Base-by-base conservation (phyloP, 2,888 invertebrate species). In the Tholera decimalis region DNA sequence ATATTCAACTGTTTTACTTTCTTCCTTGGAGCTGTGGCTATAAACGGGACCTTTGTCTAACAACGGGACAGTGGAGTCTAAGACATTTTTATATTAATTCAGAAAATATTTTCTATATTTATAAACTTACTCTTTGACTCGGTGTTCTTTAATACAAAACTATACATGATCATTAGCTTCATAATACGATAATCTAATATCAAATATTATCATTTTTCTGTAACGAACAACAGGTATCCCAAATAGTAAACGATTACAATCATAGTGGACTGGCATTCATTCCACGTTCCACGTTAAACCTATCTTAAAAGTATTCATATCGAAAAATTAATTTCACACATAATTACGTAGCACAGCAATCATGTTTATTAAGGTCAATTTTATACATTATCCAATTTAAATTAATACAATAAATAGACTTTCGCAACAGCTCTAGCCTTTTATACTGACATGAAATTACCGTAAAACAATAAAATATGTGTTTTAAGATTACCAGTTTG, bases 321-420 rank as follows among this genome's bases (percentile, higher is more conserved):
- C 43, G 61, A 73, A 76, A 82, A 80, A 58, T 57, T 76, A 70
- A 82, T 80, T 82, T 80, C 62, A 79, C 77, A 65, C 65, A 59
- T 66, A 77, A 77, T 79, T 59, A 62, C 47, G 33, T 53, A 61
- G 51, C 28, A 55, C 28, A 62, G 65, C 53, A 73, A 76, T 64
- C 55, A 63, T 46, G 30, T 70, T 58, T 57, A 82, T 61, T 67
- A 61, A 57, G 63, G 44, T 46, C 51, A 37, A 60, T 53, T 43
- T 57, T 35, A 53, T 60, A 43, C 33, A 63, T 79, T 69, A 66
- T 46, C 59, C 72, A 66, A 76, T 69, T 61, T 51, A 60, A 68
- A 66, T 79, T 81, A 64, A 54, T 70, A 78, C 66, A 66, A 61
- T 77, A 80, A 60, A 46, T 57, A 60, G 13, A 61, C 30, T 33